Evolutionary conservation across 2,113 vertebrate genomes (phyloP).

Genomic region (Diadophis punctatus): DNA sequence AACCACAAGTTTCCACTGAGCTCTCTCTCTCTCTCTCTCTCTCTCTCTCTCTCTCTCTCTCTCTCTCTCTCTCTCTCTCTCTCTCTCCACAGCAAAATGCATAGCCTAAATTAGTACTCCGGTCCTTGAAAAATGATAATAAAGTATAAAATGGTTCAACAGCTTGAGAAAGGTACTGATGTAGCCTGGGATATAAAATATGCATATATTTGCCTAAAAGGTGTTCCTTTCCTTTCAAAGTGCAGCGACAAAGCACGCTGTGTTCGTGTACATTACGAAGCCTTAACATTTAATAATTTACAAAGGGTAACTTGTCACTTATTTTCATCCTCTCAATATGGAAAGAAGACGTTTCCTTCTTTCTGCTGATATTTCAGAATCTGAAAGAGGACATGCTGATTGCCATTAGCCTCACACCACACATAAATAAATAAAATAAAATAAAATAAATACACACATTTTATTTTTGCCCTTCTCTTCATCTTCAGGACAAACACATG

Average conservation of each 20-base stretch:
- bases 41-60: too few species aligned
- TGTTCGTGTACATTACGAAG: slow-evolving; percentile 11
- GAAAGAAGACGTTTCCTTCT: neutral
- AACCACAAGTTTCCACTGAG: slow-evolving; percentile 18
- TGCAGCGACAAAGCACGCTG: neutral
- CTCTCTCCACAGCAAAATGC: neutral
- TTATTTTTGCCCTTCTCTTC: neutral
- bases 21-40: too few species aligned
- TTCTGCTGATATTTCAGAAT: neutral
- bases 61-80: too few species aligned
- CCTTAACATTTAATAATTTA: slow-evolving; percentile 16
- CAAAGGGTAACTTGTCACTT: slow-evolving; percentile 29
- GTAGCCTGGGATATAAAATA: neutral
- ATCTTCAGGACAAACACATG: neutral
- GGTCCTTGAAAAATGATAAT: slow-evolving; percentile 8
- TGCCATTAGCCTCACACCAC: neutral
- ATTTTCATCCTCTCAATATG: slow-evolving; percentile 16
- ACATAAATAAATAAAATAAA: neutral
- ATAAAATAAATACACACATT: neutral
- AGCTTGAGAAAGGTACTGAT: slow-evolving; percentile 6
- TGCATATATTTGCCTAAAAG: slow-evolving; percentile 7
- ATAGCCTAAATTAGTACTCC: accelerated
- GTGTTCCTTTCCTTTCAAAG: slow-evolving; percentile 4
- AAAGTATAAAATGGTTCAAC: slow-evolving; percentile 6
- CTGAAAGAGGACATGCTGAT: neutral